Conservation (phyloP, 2,888 invertebrate genomes). For the Sylvicola cinctus region DNA sequence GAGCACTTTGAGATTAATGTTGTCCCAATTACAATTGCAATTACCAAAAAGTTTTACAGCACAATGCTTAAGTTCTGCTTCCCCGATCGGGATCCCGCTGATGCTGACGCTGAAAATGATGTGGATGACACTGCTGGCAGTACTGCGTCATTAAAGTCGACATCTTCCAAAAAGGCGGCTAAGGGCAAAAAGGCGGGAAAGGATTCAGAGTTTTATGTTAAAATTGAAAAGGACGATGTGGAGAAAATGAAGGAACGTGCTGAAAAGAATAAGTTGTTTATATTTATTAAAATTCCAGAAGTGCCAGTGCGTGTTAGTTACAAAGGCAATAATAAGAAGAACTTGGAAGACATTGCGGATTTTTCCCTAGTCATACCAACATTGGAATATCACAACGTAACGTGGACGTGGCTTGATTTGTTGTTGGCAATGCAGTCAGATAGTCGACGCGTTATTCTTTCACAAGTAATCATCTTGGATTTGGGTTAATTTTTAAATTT, state of each 20-base stretch:
- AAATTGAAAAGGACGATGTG: slow-evolving; percentile 80
- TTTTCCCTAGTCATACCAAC: slow-evolving; percentile 88
- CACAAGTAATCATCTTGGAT: slow-evolving; percentile 33
- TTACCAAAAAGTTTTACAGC: slow-evolving; percentile 92
- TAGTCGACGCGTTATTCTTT: slow-evolving; percentile 65
- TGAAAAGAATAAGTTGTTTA: slow-evolving; percentile 94
- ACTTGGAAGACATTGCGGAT: slow-evolving; percentile 87
- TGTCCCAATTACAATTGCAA: slow-evolving; percentile 74
- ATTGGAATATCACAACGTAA: slow-evolving; percentile 94
- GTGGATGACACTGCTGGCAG: slow-evolving; percentile 32
- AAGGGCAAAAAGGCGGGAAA: slow-evolving; percentile 39
- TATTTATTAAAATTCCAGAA: slow-evolving; percentile 97
- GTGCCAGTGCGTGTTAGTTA: slow-evolving; percentile 85
- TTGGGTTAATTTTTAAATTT: background rate
- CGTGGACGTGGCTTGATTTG: slow-evolving; percentile 99
- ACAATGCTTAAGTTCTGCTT: slow-evolving; percentile 97
- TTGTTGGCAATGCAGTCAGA: slow-evolving; percentile 89
- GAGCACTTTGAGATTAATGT: slow-evolving; percentile 98
- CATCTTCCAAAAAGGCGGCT: slow-evolving; percentile 21
- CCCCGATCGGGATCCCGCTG: slow-evolving; percentile 75
- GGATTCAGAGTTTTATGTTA: slow-evolving; percentile 79
- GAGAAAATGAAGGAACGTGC: slow-evolving; percentile 82
- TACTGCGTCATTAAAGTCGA: slow-evolving; percentile 21
- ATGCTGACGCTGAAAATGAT: slow-evolving; percentile 38
- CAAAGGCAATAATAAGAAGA: slow-evolving; percentile 97